Percentiles rank a stretch among this genome's conserved stretches.
Conservation (phyloP, 2,113 vertebrate species). For the Antennarius striatus region DNA sequence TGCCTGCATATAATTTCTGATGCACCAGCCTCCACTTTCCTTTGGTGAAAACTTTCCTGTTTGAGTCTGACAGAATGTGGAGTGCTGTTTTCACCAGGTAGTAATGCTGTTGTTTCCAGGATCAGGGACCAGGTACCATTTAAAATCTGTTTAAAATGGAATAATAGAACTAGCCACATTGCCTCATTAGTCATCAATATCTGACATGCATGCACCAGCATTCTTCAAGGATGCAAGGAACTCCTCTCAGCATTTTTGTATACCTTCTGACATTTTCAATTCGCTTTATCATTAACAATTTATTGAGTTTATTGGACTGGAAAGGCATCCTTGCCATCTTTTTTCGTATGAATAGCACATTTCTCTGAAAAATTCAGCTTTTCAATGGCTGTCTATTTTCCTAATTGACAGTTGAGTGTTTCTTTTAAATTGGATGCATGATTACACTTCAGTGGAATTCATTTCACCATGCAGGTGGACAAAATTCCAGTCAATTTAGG, state of each 20-base stretch:
- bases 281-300: conserved; percentile 65
- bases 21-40: conserved; percentile 18
- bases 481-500: conserved; percentile 37
- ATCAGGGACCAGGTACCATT: conserved; percentile 32
- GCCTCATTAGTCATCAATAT: conserved; percentile 63
- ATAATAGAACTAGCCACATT: conserved; percentile 42
- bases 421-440: conserved; percentile 22
- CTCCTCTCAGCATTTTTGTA: conserved; percentile 53
- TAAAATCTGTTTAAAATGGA: conserved; percentile 57
- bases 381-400: conserved; percentile 33
- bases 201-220: conserved; percentile 39
- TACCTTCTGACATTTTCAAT: conserved; percentile 71
- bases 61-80: conserved; percentile 10
- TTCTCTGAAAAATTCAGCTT: conserved; percentile 31
- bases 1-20: conserved; percentile 11
- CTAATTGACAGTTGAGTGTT: conserved; percentile 47
- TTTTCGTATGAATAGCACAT: conserved; percentile 46
- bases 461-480: conserved; percentile 14
- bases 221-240: conserved; percentile 44
- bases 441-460: conserved; percentile 9
- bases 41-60: conserved; percentile 15
- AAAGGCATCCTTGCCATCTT: conserved; percentile 49
- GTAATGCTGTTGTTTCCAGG: conserved; percentile 22
- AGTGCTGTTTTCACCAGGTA: conserved; percentile 19
- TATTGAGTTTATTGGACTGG: conserved; percentile 64